phyloP scores from a whole-genome alignment of 2,113 vertebrate species.

The Axis porcinus region DNA sequence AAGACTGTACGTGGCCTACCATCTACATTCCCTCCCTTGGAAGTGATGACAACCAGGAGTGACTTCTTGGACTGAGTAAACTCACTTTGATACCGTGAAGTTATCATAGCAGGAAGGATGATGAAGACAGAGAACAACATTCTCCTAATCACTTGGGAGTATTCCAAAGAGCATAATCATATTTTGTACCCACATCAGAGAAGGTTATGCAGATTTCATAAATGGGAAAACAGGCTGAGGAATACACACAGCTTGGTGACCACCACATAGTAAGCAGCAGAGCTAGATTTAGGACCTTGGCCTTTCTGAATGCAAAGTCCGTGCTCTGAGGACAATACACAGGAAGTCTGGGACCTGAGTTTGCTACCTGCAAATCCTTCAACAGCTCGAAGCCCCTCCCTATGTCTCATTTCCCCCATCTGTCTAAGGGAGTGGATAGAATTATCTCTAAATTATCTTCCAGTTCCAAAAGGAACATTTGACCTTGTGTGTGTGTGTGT shows the following conservation, averaged over 20 bases:
- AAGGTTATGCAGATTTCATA: background rate
- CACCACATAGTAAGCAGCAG: background rate
- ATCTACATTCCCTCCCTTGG: too few relatives aligned
- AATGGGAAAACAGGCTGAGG: background rate
- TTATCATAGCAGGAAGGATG: background rate
- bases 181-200: background rate
- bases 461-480: background rate
- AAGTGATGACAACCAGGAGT: background rate
- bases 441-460: background rate
- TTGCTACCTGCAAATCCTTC: too few relatives aligned
- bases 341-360: background rate
- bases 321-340: background rate
- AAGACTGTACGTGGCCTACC: accelerated
- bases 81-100: background rate
- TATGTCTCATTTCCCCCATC: background rate
- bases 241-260: background rate
- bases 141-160: background rate
- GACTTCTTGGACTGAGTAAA: background rate
- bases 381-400: background rate
- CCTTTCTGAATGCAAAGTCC: background rate
- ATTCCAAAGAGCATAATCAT: background rate
- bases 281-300: background rate
- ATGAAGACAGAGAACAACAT: background rate
- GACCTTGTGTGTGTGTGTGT: background rate
- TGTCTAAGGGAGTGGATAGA: background rate